Conservation (phyloP, 2,888 invertebrate species). For the Heliconius aoede region DNA sequence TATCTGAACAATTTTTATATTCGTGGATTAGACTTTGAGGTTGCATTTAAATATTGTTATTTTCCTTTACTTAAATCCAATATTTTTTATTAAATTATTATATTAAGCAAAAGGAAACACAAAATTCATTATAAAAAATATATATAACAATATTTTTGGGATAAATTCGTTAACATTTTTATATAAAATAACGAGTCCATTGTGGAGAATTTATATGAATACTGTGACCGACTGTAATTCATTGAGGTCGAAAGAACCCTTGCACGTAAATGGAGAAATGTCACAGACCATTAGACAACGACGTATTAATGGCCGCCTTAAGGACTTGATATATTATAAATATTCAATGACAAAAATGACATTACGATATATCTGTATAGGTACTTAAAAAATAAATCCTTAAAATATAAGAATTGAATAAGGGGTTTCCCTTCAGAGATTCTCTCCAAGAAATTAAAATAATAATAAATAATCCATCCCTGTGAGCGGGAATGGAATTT, state of each 20-base stretch:
- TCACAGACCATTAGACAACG: conserved; percentile 44
- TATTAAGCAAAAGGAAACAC: too few relatives aligned
- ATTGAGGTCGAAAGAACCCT: conserved; percentile 43
- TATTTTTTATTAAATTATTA: background rate
- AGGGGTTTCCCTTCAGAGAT: too few relatives aligned
- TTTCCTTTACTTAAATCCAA: too few relatives aligned
- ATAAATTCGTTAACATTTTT: background rate
- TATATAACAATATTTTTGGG: background rate
- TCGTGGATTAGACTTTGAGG: too few relatives aligned
- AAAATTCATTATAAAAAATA: background rate
- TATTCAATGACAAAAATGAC: conserved; percentile 32
- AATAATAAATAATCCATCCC: too few relatives aligned
- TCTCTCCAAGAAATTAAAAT: too few relatives aligned
- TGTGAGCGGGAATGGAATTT: too few relatives aligned
- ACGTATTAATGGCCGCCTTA: conserved; percentile 34
- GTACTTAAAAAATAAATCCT: too few relatives aligned
- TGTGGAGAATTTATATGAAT: conserved; percentile 25
- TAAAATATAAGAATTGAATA: too few relatives aligned
- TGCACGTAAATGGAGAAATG: conserved; percentile 44
- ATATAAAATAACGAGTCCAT: conserved; percentile 12
- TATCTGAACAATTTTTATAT: background rate
- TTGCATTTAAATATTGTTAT: too few relatives aligned
- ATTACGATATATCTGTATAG: conserved; percentile 1
- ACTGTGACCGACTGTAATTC: conserved; percentile 38
- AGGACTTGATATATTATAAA: conserved; percentile 34